Evolutionary conservation across 2,113 vertebrate species (phyloP).

Genomic region (Terrapene triunguis): DNA sequence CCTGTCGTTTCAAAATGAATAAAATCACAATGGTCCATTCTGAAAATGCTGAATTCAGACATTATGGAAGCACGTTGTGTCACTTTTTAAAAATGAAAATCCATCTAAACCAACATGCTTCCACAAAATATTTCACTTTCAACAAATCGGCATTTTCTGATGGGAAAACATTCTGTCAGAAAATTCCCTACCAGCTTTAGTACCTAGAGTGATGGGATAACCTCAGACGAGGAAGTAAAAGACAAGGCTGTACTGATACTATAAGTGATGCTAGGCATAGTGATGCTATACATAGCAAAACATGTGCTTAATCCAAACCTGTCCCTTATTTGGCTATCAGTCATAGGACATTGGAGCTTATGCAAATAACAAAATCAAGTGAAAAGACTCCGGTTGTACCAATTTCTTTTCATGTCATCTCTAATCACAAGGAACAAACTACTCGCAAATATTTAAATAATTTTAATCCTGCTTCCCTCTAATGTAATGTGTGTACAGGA

Average conservation of each 20-base stretch:
- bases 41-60: not conserved
- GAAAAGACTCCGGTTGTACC: not conserved
- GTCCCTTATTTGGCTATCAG: not conserved
- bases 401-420: not conserved
- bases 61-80: not conserved
- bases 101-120: not conserved
- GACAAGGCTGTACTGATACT: not conserved
- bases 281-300: not conserved
- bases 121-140: not conserved
- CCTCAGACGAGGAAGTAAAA: not conserved
- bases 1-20: not conserved
- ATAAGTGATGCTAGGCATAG: accelerated
- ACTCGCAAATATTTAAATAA: slow-evolving; percentile 24
- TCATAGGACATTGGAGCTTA: not conserved
- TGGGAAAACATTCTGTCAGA: not conserved
- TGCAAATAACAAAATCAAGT: not conserved
- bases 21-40: not conserved
- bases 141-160: not conserved
- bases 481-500: accelerated
- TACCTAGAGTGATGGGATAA: not conserved
- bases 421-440: not conserved
- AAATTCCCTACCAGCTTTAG: not conserved
- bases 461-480: not conserved
- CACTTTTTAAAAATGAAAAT: not conserved
- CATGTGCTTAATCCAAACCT: not conserved